These are phyloP conservation scores for Sycophaga agraensis DNA, from an alignment of 1,140 invertebrate genomes.

Conservation along the genomic window DNA sequence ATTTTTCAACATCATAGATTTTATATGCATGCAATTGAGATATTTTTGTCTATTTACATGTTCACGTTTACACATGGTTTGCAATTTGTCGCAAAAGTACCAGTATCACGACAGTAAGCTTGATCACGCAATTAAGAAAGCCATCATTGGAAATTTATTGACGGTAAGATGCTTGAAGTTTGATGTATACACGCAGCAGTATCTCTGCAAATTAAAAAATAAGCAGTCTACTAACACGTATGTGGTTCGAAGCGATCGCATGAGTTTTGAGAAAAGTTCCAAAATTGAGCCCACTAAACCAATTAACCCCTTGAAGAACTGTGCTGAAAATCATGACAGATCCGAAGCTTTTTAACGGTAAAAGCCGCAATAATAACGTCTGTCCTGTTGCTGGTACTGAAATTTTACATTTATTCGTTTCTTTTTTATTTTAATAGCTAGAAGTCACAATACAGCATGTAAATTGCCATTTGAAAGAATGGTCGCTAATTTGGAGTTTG, in stretches of 20 bases:
- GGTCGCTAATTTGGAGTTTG: conserved; percentile 13
- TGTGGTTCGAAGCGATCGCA: too few relatives aligned
- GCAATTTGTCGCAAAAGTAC: background rate
- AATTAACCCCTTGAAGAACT: too few relatives aligned
- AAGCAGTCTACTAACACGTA: too few relatives aligned
- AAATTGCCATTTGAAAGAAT: conserved; percentile 18
- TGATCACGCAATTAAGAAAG: too few relatives aligned
- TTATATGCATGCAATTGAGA: conserved; percentile 23
- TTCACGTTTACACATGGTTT: conserved; percentile 12
- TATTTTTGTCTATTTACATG: conserved; percentile 10
- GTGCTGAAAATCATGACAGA: too few relatives aligned
- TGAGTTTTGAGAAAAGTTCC: too few relatives aligned
- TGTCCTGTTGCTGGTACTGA: conserved; percentile 9
- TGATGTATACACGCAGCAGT: too few relatives aligned
- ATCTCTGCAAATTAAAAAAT: too few relatives aligned
- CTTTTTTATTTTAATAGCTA: conserved; percentile 21
- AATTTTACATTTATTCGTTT: background rate
- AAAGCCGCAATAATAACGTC: background rate
- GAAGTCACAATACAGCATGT: conserved; percentile 35
- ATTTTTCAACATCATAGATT: conserved; percentile 3
- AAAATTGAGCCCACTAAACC: too few relatives aligned
- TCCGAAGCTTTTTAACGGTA: too few relatives aligned
- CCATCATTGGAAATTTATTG: too few relatives aligned
- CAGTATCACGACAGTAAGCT: conserved; percentile 2
- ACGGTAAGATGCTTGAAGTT: too few relatives aligned